Evolutionary conservation across 1,140 invertebrate species (phyloP), one percentile per base, ranked within the genome.

Genomic region (Leptoteleia sp.): DNA sequence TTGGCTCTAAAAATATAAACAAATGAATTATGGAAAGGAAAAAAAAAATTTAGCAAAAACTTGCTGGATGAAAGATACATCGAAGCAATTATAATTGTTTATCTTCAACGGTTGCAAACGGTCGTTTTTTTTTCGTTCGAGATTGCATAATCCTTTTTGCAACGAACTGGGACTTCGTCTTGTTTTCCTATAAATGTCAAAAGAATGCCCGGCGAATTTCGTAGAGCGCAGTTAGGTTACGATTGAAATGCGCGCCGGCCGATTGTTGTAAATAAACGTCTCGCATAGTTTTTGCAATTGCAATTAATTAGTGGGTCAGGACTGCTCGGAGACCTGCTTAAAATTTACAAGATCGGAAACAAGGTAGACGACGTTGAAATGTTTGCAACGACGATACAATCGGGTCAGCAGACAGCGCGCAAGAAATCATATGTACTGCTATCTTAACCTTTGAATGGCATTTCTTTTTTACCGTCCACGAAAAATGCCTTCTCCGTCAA

Each of bases 341-440:
- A 57, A 65, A 31, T 59, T 45, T 12, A 42, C 29, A 52, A 45
- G 79, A 76, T 76, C 76, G 59, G n/a, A 71, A 76, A 59, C 64
- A 45, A 52, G 68, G 38, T 43, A 61, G 61, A 82, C 76, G 45
- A 72, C 22, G 54, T 42, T 79, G 61, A 72, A 82, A 77, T 67
- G 64, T 71, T 82, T 52, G 55, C 61, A 50, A 54, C 55, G 62
- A 71, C 72, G 61, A 42, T 62, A 57, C 45, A 78, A 67, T 72
- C 59, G 57, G 77, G 59, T 70, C 78, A 71, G 31, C 71, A 70
- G 65, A 77, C 65, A 55, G 62, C 61, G 29, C 45, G 45, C 72
- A 76, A 76, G 72, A 76, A 76, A 76, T 35, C 38, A 38, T 52
- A 45, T 67, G 71, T 67, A 76, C 71, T 76, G 62, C 61, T 76